Evolutionary conservation across 2,113 vertebrate genomes (phyloP), one percentile per base, ranked within the genome.

Genomic region (Hyla sarda): DNA sequence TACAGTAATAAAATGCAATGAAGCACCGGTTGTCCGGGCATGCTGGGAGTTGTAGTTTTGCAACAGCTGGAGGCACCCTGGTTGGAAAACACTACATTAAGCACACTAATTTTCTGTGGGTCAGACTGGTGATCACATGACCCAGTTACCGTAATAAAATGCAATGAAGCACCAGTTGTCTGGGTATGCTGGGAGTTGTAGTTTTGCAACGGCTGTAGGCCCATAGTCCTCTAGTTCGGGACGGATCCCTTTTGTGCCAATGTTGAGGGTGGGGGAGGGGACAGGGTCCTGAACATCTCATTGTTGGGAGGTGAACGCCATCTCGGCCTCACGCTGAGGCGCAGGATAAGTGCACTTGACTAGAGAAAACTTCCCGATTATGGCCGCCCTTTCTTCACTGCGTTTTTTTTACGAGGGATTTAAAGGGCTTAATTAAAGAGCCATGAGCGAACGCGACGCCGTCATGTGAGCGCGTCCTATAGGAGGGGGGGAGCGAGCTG

Each of bases 231-330:
- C n/a, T n/a, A n/a, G n/a, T n/a, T n/a, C n/a, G n/a, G n/a, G n/a
- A 58, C 6, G 54, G 54, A 2, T 65, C 4, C 62, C 56, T n/a
- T 60, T 23, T 60, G 56, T 60, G 56, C 0, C 17, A n/a, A n/a
- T 8, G 9, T 19, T 37, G 45, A 5, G 88, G 90, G 75, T 86
- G 83, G 90, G 90, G 89, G 85, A 62, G 60, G 60, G 60, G n/a
- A 62, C 28, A 30, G 88, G 87, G 90, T 92, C 90, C 89, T 90
- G 93, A 90, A 88, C 86, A 84, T 87, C 85, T 93, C 90, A 93
- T 95, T 94, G 92, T 94, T 93, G 91, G 92, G 92, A 90, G 89
- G 92, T 93, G 92, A 89, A 88, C 89, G 85, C 90, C 88, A 88
- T 91, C 92, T 92, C 85, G 89, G 90, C 90, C 65, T 88, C 89